Conservation (phyloP, 1,140 invertebrate genomes). For the Ceratosolen fusciceps region DNA sequence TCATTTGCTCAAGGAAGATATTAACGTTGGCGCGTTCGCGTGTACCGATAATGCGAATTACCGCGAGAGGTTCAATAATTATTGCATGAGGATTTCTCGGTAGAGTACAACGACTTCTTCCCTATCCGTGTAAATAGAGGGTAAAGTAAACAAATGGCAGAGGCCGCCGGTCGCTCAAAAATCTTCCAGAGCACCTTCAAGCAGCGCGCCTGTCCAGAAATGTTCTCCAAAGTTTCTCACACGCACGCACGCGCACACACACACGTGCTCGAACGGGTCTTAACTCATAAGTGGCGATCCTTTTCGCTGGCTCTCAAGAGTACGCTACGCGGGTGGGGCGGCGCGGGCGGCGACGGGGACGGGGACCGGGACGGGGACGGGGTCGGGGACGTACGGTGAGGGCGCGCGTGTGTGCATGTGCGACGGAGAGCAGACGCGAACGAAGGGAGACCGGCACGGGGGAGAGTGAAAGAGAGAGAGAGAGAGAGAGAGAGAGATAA, state of each 20-base stretch:
- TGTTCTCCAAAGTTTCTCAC: neutral
- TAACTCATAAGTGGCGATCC: constrained; percentile 23
- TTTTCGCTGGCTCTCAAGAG: neutral
- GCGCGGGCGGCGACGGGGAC: neutral
- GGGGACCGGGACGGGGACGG: neutral
- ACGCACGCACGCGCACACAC: too few relatives aligned
- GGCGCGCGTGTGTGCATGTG: neutral
- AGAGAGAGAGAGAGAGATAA: neutral
- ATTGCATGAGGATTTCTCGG: neutral
- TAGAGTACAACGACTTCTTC: neutral
- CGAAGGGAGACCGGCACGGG: too few relatives aligned
- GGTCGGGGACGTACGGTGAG: neutral
- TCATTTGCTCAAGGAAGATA: too few relatives aligned
- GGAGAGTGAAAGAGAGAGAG: neutral
- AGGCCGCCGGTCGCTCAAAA: neutral
- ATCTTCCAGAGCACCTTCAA: constrained; percentile 38
- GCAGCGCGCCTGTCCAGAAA: neutral
- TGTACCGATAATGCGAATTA: too few relatives aligned
- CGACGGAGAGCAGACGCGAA: too few relatives aligned
- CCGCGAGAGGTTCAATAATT: too few relatives aligned
- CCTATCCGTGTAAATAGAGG: neutral
- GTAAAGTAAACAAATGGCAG: neutral
- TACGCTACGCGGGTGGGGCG: too few relatives aligned
- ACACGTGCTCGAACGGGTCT: neutral
- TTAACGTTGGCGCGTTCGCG: too few relatives aligned